phyloP scores from a whole-genome alignment of 2,888 invertebrate species.

The Gryllus longicercus region DNA sequence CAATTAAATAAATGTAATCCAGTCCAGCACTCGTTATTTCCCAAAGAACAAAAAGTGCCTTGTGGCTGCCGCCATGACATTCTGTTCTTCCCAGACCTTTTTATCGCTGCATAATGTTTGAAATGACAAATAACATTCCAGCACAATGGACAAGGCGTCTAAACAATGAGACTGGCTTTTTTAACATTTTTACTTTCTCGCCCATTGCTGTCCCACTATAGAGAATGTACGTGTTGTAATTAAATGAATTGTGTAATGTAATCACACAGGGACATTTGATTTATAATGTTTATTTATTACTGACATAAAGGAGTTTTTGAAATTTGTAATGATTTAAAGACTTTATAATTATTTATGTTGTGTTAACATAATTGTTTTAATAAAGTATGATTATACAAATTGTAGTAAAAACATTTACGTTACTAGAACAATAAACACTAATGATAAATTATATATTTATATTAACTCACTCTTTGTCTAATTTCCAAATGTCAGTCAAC shows the following conservation, averaged over 20 bases:
- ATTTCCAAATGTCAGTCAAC: constrained; percentile 71
- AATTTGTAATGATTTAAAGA: no score
- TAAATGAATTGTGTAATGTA: background rate
- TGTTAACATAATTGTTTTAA: background rate
- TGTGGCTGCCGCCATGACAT: no score
- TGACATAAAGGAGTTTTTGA: no score
- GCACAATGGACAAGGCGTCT: background rate
- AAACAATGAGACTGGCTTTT: background rate
- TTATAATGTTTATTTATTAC: no score
- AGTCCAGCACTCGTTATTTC: background rate
- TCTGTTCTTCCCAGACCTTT: background rate
- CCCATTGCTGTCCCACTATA: no score
- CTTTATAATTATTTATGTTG: background rate
- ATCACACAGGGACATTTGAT: background rate
- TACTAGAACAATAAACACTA: no score
- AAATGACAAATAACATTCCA: background rate
- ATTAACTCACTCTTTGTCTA: constrained; percentile 29
- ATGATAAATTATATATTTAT: no score
- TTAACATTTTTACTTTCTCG: no score
- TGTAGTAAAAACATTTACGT: no score
- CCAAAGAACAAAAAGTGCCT: background rate
- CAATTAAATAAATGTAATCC: no score
- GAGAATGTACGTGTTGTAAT: no score
- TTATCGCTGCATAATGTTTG: background rate
- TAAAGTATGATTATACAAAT: background rate